phyloP scores from a whole-genome alignment of 2,113 vertebrate species.

The Podarcis cretensis region DNA sequence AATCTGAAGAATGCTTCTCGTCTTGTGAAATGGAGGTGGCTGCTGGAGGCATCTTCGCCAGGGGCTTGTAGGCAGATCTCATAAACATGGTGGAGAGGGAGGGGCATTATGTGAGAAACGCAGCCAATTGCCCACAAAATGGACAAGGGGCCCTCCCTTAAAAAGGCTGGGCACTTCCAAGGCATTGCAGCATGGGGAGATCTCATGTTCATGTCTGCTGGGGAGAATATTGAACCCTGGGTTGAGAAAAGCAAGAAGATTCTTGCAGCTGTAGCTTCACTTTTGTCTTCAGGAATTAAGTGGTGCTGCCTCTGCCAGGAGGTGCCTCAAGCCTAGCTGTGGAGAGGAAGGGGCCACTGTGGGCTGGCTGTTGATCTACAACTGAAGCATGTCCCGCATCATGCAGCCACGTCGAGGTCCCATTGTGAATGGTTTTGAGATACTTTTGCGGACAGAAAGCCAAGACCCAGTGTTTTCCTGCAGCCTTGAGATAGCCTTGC shows the following conservation, averaged over 20 bases:
- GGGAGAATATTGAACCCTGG: background rate
- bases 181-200: background rate
- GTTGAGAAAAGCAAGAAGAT: background rate
- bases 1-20: conserved; percentile 44
- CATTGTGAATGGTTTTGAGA: background rate
- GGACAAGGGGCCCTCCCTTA: background rate
- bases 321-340: background rate
- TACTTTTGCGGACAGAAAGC: background rate
- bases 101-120: background rate
- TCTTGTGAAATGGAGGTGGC: conserved; percentile 46
- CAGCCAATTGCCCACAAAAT: background rate
- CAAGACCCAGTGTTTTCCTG: background rate
- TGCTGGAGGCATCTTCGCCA: background rate
- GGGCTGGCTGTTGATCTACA: no score
- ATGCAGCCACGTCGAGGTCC: background rate
- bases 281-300: background rate
- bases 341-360: no score
- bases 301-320: background rate
- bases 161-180: background rate
- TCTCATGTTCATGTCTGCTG: background rate
- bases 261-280: fast-evolving
- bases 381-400: no score
- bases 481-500: background rate
- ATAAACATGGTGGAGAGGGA: background rate
- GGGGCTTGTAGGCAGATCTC: background rate